Base-by-base conservation (phyloP, 1,140 invertebrate species). In the Apis florea region DNA sequence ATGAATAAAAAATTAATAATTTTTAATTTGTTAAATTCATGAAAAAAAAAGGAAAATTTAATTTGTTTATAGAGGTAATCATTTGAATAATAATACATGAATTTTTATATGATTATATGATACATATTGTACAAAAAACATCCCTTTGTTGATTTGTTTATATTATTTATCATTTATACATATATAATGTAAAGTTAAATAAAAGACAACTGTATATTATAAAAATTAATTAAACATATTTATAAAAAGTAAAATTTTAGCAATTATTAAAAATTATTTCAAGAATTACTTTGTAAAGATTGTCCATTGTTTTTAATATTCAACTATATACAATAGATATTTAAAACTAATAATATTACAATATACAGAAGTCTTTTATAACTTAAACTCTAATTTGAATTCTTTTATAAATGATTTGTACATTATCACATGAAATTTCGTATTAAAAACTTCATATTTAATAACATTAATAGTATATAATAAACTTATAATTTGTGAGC, bases 81-180 rank as follows among this genome's bases (percentile, higher is more conserved):
- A 84, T 84, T 70, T 75, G 77, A 83, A 75, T 86, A 89, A 84
- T 80, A 88, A 58, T 84, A 88, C 78, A 80, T 69, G 75, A 85
- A 69, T 85, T 61, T 89, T 82, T 78, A 87, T 67, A 26, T 79
- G 83, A 87, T 89, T 85, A 89, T 88, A 89, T 90, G 77, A 89
- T 90, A 89, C 86, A 90, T 88, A 89, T 88, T 90, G 88, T 90
- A 90, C 89, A 90, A 90, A 90, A 86, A 89, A 88, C 88, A 86
- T 89, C 89, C 89, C 84, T 84, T 89, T 82, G 73, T 82, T 84
- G 88, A 84, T 90, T 84, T 71, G 53, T 81, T 87, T 90, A 69
- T 83, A 80, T 89, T 83, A 78, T 69, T 84, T 79, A 83, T 85
- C 73, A 82, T 71, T 89, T 88, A 89, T 64, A 76, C 78, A 74